These are phyloP conservation scores for Phataginus tricuspis DNA, from an alignment of 2,797 vertebrate species.

Conservation along the genomic window DNA sequence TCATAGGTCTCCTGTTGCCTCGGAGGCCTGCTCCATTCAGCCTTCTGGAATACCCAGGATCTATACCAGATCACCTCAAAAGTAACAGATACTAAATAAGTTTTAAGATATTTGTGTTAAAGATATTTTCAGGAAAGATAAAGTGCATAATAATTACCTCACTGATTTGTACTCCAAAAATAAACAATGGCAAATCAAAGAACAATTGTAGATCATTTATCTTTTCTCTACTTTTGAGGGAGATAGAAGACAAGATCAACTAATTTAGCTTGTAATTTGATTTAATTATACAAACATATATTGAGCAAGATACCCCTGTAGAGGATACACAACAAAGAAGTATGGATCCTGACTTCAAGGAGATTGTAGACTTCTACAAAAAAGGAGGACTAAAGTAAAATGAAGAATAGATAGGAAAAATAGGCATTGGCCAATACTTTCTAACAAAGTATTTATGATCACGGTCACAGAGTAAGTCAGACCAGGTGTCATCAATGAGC, in stretches of 20 bases:
- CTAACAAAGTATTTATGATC: neutral
- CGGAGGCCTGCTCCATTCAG: neutral
- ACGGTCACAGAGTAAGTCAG: neutral
- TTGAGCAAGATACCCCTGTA: neutral
- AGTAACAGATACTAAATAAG: neutral
- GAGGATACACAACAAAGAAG: neutral
- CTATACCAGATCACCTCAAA: neutral
- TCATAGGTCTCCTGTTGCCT: neutral
- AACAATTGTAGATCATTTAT: neutral
- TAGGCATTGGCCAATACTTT: neutral
- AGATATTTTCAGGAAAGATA: slow-evolving; percentile 34
- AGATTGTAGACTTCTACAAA: neutral
- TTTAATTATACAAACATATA: neutral
- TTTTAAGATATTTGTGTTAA: neutral
- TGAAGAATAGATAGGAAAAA: neutral
- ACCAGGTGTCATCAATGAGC: neutral
- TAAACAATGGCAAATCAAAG: slow-evolving; percentile 1
- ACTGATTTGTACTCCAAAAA: neutral
- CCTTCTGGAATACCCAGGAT: neutral
- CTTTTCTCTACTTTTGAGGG: neutral
- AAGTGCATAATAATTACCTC: neutral
- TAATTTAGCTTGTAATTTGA: neutral
- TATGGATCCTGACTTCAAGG: neutral
- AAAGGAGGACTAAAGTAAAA: neutral
- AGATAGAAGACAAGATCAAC: neutral